Conservation (phyloP, 2,113 vertebrate species). For the Upupa epops region DNA sequence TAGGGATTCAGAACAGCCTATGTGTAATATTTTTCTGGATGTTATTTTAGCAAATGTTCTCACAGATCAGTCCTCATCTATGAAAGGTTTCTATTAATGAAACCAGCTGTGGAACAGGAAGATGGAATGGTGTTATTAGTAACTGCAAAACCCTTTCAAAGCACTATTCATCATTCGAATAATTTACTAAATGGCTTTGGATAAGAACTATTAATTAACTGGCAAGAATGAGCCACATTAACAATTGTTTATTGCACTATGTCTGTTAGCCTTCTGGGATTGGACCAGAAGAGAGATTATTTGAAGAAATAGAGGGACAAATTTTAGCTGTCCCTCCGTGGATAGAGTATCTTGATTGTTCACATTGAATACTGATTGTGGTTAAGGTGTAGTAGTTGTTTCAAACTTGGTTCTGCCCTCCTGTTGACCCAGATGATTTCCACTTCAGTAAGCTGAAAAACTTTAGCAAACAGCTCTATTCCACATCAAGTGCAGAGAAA, state of each 20-base stretch:
- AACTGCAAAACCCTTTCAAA: slow-evolving; percentile 56
- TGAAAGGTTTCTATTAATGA: slow-evolving; percentile 61
- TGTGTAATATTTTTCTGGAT: neutral
- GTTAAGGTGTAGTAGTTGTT: neutral
- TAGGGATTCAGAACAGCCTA: neutral
- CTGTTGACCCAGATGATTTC: neutral
- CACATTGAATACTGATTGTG: neutral
- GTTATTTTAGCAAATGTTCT: slow-evolving; percentile 32
- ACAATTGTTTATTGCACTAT: slow-evolving; percentile 15
- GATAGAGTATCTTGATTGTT: neutral
- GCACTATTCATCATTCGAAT: slow-evolving; percentile 47
- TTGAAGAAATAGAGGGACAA: neutral
- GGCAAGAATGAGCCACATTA: slow-evolving; percentile 23
- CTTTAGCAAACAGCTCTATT: neutral
- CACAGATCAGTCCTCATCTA: neutral
- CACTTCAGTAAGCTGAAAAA: neutral
- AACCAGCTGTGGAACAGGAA: slow-evolving; percentile 46
- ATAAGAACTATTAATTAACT: slow-evolving; percentile 65
- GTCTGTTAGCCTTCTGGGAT: neutral
- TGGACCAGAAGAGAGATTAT: neutral
- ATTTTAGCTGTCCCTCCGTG: neutral
- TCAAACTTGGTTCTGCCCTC: neutral
- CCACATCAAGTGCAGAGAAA: no score
- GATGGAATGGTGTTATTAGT: slow-evolving; percentile 46
- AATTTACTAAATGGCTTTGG: slow-evolving; percentile 65